Base-by-base conservation (phyloP, 2,888 invertebrate species). In the Sminthurinus aureus region DNA sequence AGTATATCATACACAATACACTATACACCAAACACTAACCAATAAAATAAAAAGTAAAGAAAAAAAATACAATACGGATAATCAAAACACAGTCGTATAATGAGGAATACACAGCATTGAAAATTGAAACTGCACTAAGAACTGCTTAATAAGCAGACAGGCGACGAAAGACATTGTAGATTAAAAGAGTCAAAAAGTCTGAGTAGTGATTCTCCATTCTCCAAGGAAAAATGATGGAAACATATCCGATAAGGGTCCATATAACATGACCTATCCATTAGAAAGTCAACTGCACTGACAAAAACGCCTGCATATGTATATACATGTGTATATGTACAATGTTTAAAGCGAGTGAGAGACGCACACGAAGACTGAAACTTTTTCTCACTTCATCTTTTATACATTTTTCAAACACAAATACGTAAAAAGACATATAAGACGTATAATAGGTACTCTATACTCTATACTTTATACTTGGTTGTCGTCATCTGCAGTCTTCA, bases 251-350 rank as follows among this genome's bases (percentile, higher is more conserved):
- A 85, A 86, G 87, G 82, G 81, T 58, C 71, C 77, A 38, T 38
- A 81, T 80, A 85, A 87, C 87, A 87, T 84, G 87, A 85, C 86
- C 87, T 85, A 86, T 87, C 87, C 87, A 87, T 87, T 87, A 87
- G 87, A 85, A 79, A 83, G 83, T 79, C 77, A 79, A 83, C 74
- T 76, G 82, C 24, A 58, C 38, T 75, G 82, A 82, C 75, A 82
- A 82, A 82, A 82, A 82, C 82, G 76, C 76, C 76, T 76, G 9
- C 9, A 64, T n/a, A 64, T 2, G 0, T 13, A 8, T n/a, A n/a
- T n/a, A 67, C n/a, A 67, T n/a, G n/a, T n/a, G n/a, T n/a, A n/a
- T n/a, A 22, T 20, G 50, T 50, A 67, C 67, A 76, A 20, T 58
- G 67, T 64, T 52, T 67, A 20, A 67, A 50, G 71, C n/a, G 71